Percentiles rank a stretch among this genome's conserved stretches.
Conservation (phyloP, 2,113 vertebrate species). For the Nycticorax nycticorax region DNA sequence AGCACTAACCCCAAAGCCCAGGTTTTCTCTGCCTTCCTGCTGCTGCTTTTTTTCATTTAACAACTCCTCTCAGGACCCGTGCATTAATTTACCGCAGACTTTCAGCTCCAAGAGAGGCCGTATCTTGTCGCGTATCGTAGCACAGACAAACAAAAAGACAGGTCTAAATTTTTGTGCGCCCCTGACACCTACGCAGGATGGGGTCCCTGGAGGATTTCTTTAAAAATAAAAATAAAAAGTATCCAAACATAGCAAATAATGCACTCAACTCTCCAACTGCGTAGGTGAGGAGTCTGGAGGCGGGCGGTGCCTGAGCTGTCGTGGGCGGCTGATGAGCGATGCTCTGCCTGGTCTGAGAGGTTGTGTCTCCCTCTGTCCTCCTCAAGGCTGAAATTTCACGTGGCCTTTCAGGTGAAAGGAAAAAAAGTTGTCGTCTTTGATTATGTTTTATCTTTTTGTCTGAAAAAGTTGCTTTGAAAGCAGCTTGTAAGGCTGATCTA, state of each 20-base stretch:
- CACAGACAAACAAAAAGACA: neutral
- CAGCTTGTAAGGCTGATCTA: neutral
- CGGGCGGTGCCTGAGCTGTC: accelerated
- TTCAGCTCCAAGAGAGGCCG: neutral
- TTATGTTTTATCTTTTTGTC: slow-evolving; percentile 6
- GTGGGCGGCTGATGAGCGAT: accelerated
- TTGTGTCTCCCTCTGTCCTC: neutral
- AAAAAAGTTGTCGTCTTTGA: neutral
- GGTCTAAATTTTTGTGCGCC: neutral
- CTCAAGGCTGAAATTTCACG: neutral
- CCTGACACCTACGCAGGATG: neutral
- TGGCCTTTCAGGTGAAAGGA: neutral
- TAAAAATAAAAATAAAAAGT: neutral
- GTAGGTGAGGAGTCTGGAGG: accelerated
- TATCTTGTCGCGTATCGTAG: neutral
- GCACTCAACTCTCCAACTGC: accelerated
- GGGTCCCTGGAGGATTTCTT: neutral
- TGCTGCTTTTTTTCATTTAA: neutral
- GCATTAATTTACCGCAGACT: neutral
- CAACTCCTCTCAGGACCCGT: neutral
- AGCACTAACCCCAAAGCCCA: neutral
- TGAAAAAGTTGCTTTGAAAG: neutral
- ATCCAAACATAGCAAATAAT: neutral
- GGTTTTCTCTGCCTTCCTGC: neutral
- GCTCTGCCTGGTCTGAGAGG: neutral